Conservation (phyloP, 2,797 vertebrate species). For the Darevskia mixta region DNA sequence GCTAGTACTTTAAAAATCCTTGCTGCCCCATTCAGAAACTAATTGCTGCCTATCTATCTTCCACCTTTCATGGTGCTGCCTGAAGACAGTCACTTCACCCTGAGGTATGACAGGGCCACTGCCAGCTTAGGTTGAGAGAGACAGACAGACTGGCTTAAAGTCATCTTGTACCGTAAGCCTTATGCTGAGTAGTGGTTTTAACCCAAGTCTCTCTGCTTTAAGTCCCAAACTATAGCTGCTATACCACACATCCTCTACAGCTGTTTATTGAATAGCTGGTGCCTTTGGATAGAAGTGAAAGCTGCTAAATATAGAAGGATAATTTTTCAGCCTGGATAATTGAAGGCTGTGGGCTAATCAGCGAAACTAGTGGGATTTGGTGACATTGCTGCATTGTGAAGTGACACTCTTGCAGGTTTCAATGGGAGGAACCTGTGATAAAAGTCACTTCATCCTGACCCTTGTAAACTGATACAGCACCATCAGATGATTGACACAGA, state of each 20-base stretch:
- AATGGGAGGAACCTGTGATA: background rate
- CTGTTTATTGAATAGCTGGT: background rate
- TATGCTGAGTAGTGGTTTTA: background rate
- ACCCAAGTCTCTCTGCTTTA: background rate
- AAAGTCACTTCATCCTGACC: background rate
- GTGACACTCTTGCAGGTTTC: background rate
- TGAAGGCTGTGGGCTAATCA: conserved; percentile 5
- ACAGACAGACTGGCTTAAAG: background rate
- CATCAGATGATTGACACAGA: no score
- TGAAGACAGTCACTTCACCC: no score
- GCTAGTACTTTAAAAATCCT: no score
- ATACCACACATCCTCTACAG: background rate
- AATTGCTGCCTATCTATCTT: no score
- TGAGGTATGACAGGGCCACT: no score
- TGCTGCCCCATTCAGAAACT: no score
- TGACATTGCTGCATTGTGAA: fast-evolving
- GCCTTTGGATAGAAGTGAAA: background rate
- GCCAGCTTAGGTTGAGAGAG: no score
- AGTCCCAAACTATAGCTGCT: background rate
- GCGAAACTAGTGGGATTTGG: fast-evolving
- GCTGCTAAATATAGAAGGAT: background rate
- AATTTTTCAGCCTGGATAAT: background rate
- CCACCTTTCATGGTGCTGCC: no score
- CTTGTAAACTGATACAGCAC: no score
- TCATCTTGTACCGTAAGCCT: background rate